Percentiles rank a stretch among this genome's conserved stretches.
Conservation (phyloP, 2,797 vertebrate species). For the Sebastes iracundus region DNA sequence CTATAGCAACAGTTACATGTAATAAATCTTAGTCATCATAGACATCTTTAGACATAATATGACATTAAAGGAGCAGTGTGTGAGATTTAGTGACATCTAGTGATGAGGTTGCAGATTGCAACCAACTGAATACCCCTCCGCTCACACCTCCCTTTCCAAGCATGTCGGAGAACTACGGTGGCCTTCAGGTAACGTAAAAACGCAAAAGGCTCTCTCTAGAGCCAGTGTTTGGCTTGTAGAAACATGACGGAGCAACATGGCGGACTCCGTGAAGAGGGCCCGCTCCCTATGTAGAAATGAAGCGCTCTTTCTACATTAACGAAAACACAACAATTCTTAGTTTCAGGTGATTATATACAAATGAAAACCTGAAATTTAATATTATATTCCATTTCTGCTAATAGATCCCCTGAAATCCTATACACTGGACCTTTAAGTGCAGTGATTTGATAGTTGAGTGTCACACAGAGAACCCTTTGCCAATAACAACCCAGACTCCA, state of each 20-base stretch:
- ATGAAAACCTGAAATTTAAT: background rate
- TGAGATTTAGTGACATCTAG: background rate
- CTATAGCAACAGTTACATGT: constrained; percentile 45
- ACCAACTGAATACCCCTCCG: background rate
- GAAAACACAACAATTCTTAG: background rate
- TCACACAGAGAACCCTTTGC: constrained; percentile 24
- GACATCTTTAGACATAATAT: constrained; percentile 12
- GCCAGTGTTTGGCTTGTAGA: background rate
- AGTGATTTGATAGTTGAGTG: constrained; percentile 17
- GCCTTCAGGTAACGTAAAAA: background rate
- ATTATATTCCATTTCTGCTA: background rate
- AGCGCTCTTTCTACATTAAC: background rate
- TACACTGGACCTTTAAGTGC: background rate
- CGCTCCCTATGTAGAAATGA: background rate
- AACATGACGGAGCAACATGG: background rate
- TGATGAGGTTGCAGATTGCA: background rate
- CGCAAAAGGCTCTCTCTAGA: background rate
- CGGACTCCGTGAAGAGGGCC: background rate
- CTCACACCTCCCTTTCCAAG: background rate
- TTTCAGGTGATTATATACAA: background rate
- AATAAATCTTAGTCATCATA: constrained; percentile 18
- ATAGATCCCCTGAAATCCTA: background rate
- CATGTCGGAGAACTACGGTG: background rate
- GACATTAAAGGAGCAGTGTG: background rate
- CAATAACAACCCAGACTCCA: constrained; percentile 31